phyloP scores from a whole-genome alignment of 1,140 invertebrate species.

The Anastatus disparis region DNA sequence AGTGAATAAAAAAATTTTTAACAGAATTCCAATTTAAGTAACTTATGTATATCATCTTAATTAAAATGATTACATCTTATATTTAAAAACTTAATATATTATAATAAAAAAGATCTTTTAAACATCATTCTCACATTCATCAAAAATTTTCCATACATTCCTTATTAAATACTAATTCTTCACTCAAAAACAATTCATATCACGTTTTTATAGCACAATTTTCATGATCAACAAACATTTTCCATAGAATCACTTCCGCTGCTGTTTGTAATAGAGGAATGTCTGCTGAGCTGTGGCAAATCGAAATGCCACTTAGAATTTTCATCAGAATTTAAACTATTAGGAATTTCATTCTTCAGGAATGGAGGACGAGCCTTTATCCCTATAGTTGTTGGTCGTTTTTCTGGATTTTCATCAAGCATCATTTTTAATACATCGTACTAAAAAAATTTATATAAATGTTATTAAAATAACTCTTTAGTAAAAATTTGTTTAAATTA shows the following conservation, averaged over 20 bases:
- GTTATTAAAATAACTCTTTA: slow-evolving; percentile 8
- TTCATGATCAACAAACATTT: slow-evolving; percentile 29
- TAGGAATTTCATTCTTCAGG: slow-evolving; percentile 45
- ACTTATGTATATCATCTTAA: background rate
- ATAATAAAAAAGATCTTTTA: slow-evolving; percentile 27
- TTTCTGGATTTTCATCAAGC: slow-evolving; percentile 77
- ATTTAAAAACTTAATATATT: slow-evolving; percentile 17
- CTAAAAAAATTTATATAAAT: slow-evolving; percentile 68
- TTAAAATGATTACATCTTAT: slow-evolving; percentile 13
- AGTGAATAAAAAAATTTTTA: background rate
- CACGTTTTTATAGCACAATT: slow-evolving; percentile 27
- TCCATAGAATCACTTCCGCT: slow-evolving; percentile 52
- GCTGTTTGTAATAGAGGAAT: slow-evolving; percentile 57
- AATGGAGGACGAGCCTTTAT: slow-evolving; percentile 71
- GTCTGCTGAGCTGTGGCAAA: slow-evolving; percentile 57
- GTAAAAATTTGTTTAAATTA: background rate
- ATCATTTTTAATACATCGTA: slow-evolving; percentile 79
- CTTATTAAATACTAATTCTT: slow-evolving; percentile 4
- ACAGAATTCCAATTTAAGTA: background rate
- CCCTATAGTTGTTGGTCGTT: slow-evolving; percentile 81
- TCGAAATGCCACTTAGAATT: slow-evolving; percentile 65
- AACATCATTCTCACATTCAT: background rate
- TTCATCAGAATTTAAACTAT: slow-evolving; percentile 41
- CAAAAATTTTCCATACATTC: background rate
- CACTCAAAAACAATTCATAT: slow-evolving; percentile 14